phyloP scores from a whole-genome alignment of 2,888 invertebrate genomes.

The Torymus tubicola region DNA sequence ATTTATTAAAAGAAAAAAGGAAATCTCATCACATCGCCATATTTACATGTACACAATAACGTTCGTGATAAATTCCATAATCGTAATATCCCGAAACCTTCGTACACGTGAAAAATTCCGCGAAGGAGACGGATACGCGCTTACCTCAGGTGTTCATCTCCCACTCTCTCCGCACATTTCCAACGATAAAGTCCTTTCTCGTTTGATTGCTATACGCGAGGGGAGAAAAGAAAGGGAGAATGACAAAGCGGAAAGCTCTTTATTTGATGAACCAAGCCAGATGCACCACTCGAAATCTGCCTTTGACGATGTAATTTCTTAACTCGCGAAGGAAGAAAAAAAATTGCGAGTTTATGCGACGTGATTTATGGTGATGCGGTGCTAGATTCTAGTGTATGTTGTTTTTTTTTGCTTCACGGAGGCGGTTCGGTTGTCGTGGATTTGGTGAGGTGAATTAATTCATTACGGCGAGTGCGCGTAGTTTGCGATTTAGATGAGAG shows the following conservation, averaged over 20 bases:
- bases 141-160: too few relatives aligned
- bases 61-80: neutral
- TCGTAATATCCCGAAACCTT: neutral
- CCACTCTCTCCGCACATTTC: neutral
- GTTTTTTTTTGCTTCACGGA: neutral
- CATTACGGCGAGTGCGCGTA: too few relatives aligned
- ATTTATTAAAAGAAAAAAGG: too few relatives aligned
- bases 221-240: slow-evolving; percentile 2
- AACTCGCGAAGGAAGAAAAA: neutral
- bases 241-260: slow-evolving; percentile 44
- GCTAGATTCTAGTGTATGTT: neutral
- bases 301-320: slow-evolving; percentile 21
- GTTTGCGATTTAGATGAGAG: too few relatives aligned
- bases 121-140: too few relatives aligned
- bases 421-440: too few relatives aligned
- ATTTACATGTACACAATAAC: too few relatives aligned
- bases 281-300: neutral
- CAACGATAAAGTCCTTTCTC: slow-evolving; percentile 42
- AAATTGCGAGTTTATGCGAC: slow-evolving; percentile 26
- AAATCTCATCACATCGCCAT: too few relatives aligned
- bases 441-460: too few relatives aligned
- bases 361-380: neutral
- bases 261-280: slow-evolving; percentile 43
- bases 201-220: slow-evolving; percentile 20
- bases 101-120: neutral